Conservation (phyloP, 2,797 vertebrate species). For the Hoplostethus atlanticus region DNA sequence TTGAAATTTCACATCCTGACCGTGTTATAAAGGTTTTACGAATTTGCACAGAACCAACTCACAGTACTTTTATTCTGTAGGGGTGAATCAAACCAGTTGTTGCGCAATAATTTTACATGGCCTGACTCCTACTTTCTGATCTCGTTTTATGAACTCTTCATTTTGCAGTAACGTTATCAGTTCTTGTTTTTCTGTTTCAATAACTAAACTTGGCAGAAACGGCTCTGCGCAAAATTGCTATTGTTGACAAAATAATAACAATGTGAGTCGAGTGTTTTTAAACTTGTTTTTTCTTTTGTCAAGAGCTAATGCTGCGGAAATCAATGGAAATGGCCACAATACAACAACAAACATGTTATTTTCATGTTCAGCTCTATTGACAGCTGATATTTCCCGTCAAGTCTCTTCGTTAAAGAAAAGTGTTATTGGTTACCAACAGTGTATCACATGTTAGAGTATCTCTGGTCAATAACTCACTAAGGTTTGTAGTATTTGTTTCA, state of each 20-base stretch:
- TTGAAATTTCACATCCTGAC: background rate
- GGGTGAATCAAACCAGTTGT: constrained; percentile 15
- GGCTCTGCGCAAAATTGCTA: constrained; percentile 2
- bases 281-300: background rate
- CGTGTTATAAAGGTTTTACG: background rate
- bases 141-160: constrained; percentile 30
- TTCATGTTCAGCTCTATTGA: background rate
- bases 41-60: background rate
- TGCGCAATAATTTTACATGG: constrained; percentile 56
- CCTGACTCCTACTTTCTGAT: constrained; percentile 46
- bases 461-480: background rate
- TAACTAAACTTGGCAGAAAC: constrained; percentile 1
- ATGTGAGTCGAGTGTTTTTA: background rate
- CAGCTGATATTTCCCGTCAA: background rate
- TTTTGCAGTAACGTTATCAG: constrained; percentile 34
- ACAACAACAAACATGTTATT: background rate
- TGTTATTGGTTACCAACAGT: background rate
- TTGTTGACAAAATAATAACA: background rate
- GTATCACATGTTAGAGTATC: too few relatives aligned
- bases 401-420: background rate
- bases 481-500: background rate
- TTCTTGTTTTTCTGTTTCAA: constrained; percentile 44
- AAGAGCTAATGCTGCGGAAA: constrained; percentile 12
- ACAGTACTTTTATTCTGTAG: background rate
- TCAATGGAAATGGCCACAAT: constrained; percentile 3